Base-by-base conservation (phyloP, 1,140 invertebrate species). In the Neodiprion virginianus region DNA sequence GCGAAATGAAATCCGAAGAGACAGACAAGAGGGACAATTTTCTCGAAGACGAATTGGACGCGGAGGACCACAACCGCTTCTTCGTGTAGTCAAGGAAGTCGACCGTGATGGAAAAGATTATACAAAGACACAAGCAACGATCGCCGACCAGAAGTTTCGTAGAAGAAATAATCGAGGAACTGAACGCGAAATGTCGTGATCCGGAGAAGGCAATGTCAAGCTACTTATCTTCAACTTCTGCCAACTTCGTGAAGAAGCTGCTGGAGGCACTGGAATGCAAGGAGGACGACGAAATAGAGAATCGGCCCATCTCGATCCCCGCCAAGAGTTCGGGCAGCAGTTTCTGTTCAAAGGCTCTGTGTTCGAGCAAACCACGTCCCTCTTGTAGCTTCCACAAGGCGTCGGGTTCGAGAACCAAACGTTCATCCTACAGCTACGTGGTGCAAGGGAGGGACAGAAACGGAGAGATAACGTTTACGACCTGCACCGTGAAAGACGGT, bases 211-310 rank as follows among this genome's bases (percentile, higher is more conserved):
- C 14, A 4, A 72, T 73, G 17, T 67, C 48, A 21, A 28, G 10
- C 10, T 74, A 53, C 23, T 11, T 50, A 1, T 67, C 73, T 8
- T 14, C 9, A 14, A 48, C 21, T 12, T 65, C 53, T 1, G 74
- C 8, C 9, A 73, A 72, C 12, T 78, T 77, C 9, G 78, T 81
- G 9, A 81, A 47, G 14, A 76, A 75, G 7, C 12, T 79, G 23
- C 78, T 81, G 8, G 14, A 17, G 0, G 74, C 72, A 1, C 14
- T 82, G 28, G 77, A 81, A 14, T 77, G 50, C 0, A 48, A 21
- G 28, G 73, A 28, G 7, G n/a, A 69, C 7, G 67, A 61, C 11
- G 12, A 61, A 0, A 47, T 68, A 2, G 12, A 40, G 21, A 11
- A 61, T 40, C 23, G 28, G 53, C 23, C 28, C 28, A 1, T 76